phyloP scores from a whole-genome alignment of 2,888 invertebrate species.

The Phaonia tiefii region DNA sequence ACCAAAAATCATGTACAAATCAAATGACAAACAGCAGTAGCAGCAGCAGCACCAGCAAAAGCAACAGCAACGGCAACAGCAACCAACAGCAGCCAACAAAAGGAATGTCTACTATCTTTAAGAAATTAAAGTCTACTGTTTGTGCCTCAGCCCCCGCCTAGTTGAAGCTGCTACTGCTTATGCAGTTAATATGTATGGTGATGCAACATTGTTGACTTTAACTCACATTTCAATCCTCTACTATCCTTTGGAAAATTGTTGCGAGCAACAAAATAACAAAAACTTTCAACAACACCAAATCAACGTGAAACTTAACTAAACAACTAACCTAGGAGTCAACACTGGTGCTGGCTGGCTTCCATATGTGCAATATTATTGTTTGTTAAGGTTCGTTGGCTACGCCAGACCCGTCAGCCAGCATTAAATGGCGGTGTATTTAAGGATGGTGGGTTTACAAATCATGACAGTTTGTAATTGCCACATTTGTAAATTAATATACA shows the following conservation, averaged over 20 bases:
- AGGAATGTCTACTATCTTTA: constrained; percentile 44
- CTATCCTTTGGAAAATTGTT: constrained; percentile 2
- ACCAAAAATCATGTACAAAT: constrained; percentile 54
- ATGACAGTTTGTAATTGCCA: constrained; percentile 65
- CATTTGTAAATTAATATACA: constrained; percentile 63
- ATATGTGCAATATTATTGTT: neutral
- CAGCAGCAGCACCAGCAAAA: neutral
- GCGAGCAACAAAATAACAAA: constrained; percentile 2
- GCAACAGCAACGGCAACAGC: neutral
- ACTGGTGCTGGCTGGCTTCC: neutral
- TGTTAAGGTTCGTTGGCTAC: neutral
- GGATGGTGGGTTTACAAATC: constrained; percentile 46
- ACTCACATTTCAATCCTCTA: constrained; percentile 13
- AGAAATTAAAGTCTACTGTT: constrained; percentile 15
- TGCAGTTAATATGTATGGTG: constrained; percentile 7
- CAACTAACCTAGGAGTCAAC: constrained; percentile 8
- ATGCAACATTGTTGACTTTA: constrained; percentile 56
- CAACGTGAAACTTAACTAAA: constrained; percentile 23
- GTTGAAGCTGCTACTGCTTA: constrained; percentile 21
- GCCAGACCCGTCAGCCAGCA: too few relatives aligned
- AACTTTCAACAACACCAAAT: constrained; percentile 17
- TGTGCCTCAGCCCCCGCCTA: constrained; percentile 29
- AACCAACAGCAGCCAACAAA: constrained; percentile 2
- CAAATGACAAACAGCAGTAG: neutral
- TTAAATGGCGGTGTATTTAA: constrained; percentile 13